A percentile compares a stretch with the other conserved stretches of the same genome.
phyloP scores from a whole-genome alignment of 2,888 invertebrate genomes.

The Pantelozetes paolii region DNA sequence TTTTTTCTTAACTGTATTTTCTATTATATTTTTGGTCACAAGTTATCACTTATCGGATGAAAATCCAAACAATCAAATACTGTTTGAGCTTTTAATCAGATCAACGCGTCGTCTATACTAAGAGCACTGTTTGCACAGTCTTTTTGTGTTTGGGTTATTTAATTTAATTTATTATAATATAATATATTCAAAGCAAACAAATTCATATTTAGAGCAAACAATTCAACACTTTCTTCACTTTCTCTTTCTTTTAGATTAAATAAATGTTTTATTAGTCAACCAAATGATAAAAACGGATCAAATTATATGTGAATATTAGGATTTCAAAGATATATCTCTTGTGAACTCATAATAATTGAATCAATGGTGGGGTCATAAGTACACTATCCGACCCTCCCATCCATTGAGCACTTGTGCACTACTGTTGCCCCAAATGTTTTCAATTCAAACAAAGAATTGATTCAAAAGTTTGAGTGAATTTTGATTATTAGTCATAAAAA shows the following conservation, averaged over 20 bases:
- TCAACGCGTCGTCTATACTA: conserved; percentile 6
- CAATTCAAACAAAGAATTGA: no score
- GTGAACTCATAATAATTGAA: no score
- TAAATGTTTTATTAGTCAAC: conserved; percentile 14
- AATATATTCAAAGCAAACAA: conserved; percentile 32
- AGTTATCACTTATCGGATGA: conserved; percentile 30
- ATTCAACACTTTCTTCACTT: conserved; percentile 20
- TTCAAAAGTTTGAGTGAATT: no score
- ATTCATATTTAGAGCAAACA: conserved; percentile 32
- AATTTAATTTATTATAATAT: conserved; percentile 34
- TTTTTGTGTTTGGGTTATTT: conserved; percentile 26
- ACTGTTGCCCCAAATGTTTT: no score
- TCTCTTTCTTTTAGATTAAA: conserved; percentile 6
- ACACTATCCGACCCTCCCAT: no score
- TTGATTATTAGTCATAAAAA: no score
- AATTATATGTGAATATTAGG: not conserved
- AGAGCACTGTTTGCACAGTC: not conserved
- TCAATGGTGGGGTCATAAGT: not conserved
- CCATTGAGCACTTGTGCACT: no score
- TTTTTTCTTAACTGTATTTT: not conserved
- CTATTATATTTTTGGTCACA: not conserved
- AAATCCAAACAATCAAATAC: conserved; percentile 26
- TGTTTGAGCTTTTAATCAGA: conserved; percentile 26
- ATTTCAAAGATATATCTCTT: no score
- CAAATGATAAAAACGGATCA: not conserved